Evolutionary conservation across 2,888 invertebrate genomes (phyloP), one percentile per base, ranked within the genome.

Genomic region (Hedychridium roseum): DNA sequence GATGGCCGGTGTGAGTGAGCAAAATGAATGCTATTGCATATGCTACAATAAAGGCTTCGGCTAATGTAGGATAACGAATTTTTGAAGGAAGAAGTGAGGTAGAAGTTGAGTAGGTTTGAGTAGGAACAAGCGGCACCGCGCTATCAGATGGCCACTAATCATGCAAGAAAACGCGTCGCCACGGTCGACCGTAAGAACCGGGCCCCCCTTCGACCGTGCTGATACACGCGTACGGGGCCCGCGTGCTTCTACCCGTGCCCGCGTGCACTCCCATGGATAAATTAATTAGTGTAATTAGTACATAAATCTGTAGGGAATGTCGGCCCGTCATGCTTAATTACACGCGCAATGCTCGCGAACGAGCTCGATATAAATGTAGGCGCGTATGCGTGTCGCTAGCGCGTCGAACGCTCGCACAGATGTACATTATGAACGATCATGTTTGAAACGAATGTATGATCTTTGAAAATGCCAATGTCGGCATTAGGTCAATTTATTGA

Each of bases 231-330:
- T 43, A 23, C 23, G 5, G 23, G n/a, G n/a, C n/a, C n/a, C n/a
- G n/a, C n/a, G n/a, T n/a, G n/a, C n/a, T n/a, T n/a, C n/a, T n/a
- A n/a, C n/a, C n/a, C n/a, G n/a, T n/a, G 23, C 15, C 4, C 31
- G 6, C 14, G 35, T 35, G 35, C 12, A 5, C 50, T n/a, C n/a
- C n/a, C n/a, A n/a, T n/a, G 53, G 60, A 66, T 68, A 55, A 64
- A 70, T 65, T 65, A 66, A 65, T 67, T 65, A 64, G 49, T 57
- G 57, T 64, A 66, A 66, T 68, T 65, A 63, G 59, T 61, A 59
- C 34, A 67, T 70, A 63, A 68, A 70, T 68, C 62, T 53, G 51
- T 53, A 41, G 41, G 43, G 59, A 66, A 67, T 67, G 60, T 48
- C 44, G 37, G 39, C 45, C 48, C 54, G 60, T 66, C 64, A 56